Percentiles rank a stretch among this genome's conserved stretches.
Conservation (phyloP, 2,888 invertebrate genomes). For the Ariolimax columbianus region DNA sequence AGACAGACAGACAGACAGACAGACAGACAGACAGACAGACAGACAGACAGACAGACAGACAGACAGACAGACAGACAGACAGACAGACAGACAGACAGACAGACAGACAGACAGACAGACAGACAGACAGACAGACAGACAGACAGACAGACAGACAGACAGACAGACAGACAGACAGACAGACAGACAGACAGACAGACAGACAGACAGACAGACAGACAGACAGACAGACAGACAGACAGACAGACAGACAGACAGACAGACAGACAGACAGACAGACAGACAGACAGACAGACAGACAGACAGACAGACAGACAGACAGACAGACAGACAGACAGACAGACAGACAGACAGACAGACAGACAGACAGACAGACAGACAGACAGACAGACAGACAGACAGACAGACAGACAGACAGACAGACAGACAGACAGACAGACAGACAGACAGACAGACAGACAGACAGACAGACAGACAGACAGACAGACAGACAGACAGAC, state of each 20-base stretch:
- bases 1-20: slow-evolving; percentile 2
- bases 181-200: slow-evolving; percentile 3
- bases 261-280: neutral
- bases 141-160: slow-evolving; percentile 1
- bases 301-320: neutral
- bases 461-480: slow-evolving; percentile 17
- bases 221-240: neutral
- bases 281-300: neutral
- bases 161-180: neutral
- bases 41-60: neutral
- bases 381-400: neutral
- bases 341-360: neutral
- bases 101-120: slow-evolving; percentile 31
- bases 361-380: neutral
- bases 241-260: neutral
- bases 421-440: slow-evolving; percentile 40
- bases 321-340: neutral
- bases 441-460: slow-evolving; percentile 44
- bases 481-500: slow-evolving; percentile 44
- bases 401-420: slow-evolving; percentile 37
- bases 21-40: slow-evolving; percentile 16
- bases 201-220: neutral
- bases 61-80: slow-evolving; percentile 37
- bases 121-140: slow-evolving; percentile 7
- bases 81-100: slow-evolving; percentile 38